Base-by-base conservation (phyloP, 2,797 vertebrate species). In the Tenualosa ilisha region DNA sequence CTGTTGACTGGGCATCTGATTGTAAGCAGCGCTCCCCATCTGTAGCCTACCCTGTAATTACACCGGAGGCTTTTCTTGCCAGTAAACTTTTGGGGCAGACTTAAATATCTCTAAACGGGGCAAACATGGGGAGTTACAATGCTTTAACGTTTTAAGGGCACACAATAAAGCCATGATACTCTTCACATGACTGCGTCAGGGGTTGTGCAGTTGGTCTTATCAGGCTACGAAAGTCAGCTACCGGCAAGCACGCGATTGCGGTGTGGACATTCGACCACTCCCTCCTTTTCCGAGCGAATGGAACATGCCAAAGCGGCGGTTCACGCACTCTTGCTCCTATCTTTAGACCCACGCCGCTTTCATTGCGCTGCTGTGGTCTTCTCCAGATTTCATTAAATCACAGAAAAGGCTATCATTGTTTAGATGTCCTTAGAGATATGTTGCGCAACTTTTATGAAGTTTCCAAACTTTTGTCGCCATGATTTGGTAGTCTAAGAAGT, bases 361-460 rank as follows among this genome's bases (percentile, higher is more conserved):
- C 72, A 43, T 79, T 79, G 72, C 72, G 17, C 72, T 43, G 37
- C 72, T 79, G 72, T 79, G 72, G 72, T 79, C 72, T 46, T 79
- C 72, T 46, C 72, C 72, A 79, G 72, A 79, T 79, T 79, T 79
- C 72, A 79, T 79, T 79, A 79, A 43, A 79, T 79, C 37, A 79
- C 17, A 79, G 72, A 22, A 79, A 79, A 22, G 3, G 72, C 37
- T 43, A 43, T 79, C 72, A 79, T 79, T 79, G 72, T 79, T 79
- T 40, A 22, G 72, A 79, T 43, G 72, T 79, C 72, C 40, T 79
- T 43, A 46, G 20, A 79, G 72, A 79, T 79, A 37, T 15, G 72
- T 79, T 79, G 72, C 37, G 72, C 17, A 79, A 79, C 72, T 79
- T 79, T 75, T 79, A 46, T 46, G 7, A 43, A 79, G 37, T 79